Base-by-base conservation (phyloP, 2,888 invertebrate species). In the Fabriciana adippe region DNA sequence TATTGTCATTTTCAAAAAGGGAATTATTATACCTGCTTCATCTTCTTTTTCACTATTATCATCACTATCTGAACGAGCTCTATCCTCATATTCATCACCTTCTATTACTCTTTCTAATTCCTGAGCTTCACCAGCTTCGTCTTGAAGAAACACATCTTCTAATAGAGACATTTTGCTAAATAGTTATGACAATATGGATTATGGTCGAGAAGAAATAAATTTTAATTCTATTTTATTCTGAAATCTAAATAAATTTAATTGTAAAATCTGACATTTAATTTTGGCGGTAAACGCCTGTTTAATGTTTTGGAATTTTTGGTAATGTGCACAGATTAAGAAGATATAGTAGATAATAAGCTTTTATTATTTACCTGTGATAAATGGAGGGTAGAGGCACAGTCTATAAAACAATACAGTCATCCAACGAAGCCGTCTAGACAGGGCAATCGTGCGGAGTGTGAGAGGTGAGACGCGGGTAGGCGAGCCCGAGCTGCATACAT, bases 11-110 rank as follows among this genome's bases (percentile, higher is more conserved):
- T 48, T 11, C 3, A 15, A 31, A 14, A n/a, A 31, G 45, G 26
- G n/a, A 21, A 18, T 8, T 13, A 16, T 68, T n/a, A 54, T 85
- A 83, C 93, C 92, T 72, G 90, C 92, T 79, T 92, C 91, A 74
- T 88, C 89, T 56, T 89, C 90, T 72, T 84, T 86, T 70, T 83
- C 90, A 41, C 86, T 88, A 57, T 89, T 86, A 64, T 87, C 87
- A 57, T 89, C 88, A 53, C 89, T 90, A 63, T 89, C 87, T 76
- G 87, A 74, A 13, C 82, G 76, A 8, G 80, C 91, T 67, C 84
- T 81, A n/a, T 87, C 88, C 16, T 89, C 90, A 67, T 85, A 89
- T 55, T 93, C 93, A 62, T 93, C 93, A 2, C 93, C 90, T 75
- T 93, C 93, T 51, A 93, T 89, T 1, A 93, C 81, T 62, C 91